phyloP scores from a whole-genome alignment of 2,888 invertebrate genomes.

The Colostygia pectinataria region DNA sequence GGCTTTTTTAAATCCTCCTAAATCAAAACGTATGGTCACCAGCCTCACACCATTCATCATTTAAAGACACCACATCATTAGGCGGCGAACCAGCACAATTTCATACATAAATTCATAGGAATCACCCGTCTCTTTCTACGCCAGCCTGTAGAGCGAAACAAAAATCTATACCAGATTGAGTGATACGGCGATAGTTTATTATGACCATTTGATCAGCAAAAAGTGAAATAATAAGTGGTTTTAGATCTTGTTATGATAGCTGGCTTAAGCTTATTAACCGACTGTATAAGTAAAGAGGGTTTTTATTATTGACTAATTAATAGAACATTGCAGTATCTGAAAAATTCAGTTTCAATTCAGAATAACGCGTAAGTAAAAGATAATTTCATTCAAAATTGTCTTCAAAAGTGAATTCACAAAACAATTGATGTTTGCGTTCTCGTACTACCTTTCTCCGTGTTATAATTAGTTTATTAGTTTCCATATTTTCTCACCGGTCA shows the following conservation, averaged over 20 bases:
- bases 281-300: background rate
- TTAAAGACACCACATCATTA: slow-evolving; percentile 27
- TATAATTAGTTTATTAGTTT: no score
- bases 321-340: no score
- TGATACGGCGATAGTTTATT: slow-evolving; percentile 15
- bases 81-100: slow-evolving; percentile 17
- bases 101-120: slow-evolving; percentile 33
- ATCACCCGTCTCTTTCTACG: slow-evolving; percentile 16
- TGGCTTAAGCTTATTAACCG: background rate
- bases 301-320: no score
- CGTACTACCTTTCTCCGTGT: no score
- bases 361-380: no score
- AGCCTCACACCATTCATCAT: slow-evolving; percentile 21
- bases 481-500: no score
- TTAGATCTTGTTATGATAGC: slow-evolving; percentile 8
- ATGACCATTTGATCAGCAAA: slow-evolving; percentile 13
- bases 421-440: no score
- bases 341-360: no score
- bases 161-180: slow-evolving; percentile 14
- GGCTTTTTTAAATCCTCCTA: background rate
- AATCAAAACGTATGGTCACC: slow-evolving; percentile 13
- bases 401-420: no score
- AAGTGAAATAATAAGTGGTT: slow-evolving; percentile 6
- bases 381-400: no score
- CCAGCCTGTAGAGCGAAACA: background rate